Base-by-base conservation (phyloP, 1,140 invertebrate species). In the Sesamia nonagrioides region DNA sequence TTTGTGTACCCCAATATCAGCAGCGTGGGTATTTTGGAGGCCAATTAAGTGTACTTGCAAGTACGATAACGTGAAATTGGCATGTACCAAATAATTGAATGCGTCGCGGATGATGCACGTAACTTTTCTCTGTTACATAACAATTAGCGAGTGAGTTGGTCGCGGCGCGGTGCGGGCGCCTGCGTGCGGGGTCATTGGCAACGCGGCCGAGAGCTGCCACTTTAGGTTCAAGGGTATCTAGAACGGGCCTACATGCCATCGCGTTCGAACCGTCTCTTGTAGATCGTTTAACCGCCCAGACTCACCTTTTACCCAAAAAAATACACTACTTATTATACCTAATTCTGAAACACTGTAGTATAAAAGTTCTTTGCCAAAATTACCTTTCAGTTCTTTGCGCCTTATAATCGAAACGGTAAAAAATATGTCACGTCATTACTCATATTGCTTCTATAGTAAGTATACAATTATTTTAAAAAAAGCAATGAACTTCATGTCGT, bases 161-260 rank as follows among this genome's bases (percentile, higher is more conserved):
- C 85, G 82, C 80, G 86, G 79, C 73, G 82, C 82, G 81, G 80
- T 73, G 86, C 79, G 76, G 78, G 83, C 82, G 82, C 79, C 72
- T 50, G 78, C 81, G 86, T 84, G 86, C 88, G 92, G 90, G 93
- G 93, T 93, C 92, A 93, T 91, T 93, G 92, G 90, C 93, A 94
- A 93, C 84, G 90, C 89, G 90, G 84, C 88, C 89, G 91, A 89
- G 86, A 88, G 89, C 90, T 92, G 91, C 92, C 92, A 89, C 91
- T 91, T 80, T 89, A 92, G 90, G 93, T 94, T 94, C 93, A 94
- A 94, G 93, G 93, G 92, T 94, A 94, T 88, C 85, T 87, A 78
- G 81, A 82, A 79, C 79, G 73, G 89, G 89, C 83, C 86, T 90
- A 93, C 92, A 94, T 93, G 88, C 78, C 78, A 42, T 68, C 27